These are phyloP conservation scores for Orchestes rusci DNA, from an alignment of 2,888 invertebrate genomes.

Conservation along the genomic window DNA sequence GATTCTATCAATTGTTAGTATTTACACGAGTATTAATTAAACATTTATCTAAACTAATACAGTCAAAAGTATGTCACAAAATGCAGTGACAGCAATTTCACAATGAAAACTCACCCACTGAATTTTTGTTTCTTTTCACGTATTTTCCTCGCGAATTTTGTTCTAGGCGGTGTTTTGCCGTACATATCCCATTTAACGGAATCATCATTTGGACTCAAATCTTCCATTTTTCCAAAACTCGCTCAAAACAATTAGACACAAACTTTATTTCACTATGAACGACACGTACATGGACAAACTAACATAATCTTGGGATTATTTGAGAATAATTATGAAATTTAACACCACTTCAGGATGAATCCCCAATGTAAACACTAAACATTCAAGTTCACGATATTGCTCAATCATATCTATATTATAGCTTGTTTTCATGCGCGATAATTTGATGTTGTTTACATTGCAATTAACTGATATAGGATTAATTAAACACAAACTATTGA, in stretches of 20 bases:
- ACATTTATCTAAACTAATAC: too few relatives aligned
- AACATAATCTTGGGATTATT: too few relatives aligned
- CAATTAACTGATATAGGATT: too few relatives aligned
- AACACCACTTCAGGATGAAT: slow-evolving; percentile 2
- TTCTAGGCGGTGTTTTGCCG: slow-evolving; percentile 72
- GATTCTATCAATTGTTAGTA: too few relatives aligned
- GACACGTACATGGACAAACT: too few relatives aligned
- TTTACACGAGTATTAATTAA: too few relatives aligned
- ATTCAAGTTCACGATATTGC: too few relatives aligned
- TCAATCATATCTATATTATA: neutral
- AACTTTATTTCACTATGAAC: too few relatives aligned
- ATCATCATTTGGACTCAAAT: slow-evolving; percentile 31
- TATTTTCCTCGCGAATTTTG: slow-evolving; percentile 53
- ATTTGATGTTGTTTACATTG: neutral
- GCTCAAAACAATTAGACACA: slow-evolving; percentile 1
- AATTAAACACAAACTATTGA: too few relatives aligned
- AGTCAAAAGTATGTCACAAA: too few relatives aligned
- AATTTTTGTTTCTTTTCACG: slow-evolving; percentile 47
- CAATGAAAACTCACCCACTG: too few relatives aligned
- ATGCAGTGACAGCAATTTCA: too few relatives aligned
- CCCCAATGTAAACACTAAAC: neutral
- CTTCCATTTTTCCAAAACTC: slow-evolving; percentile 16
- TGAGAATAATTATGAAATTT: slow-evolving; percentile 2
- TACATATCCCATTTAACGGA: slow-evolving; percentile 57
- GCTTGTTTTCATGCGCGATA: neutral